Evolutionary conservation across 1,140 invertebrate genomes (phyloP).

Genomic region (Probaryconus sp.): DNA sequence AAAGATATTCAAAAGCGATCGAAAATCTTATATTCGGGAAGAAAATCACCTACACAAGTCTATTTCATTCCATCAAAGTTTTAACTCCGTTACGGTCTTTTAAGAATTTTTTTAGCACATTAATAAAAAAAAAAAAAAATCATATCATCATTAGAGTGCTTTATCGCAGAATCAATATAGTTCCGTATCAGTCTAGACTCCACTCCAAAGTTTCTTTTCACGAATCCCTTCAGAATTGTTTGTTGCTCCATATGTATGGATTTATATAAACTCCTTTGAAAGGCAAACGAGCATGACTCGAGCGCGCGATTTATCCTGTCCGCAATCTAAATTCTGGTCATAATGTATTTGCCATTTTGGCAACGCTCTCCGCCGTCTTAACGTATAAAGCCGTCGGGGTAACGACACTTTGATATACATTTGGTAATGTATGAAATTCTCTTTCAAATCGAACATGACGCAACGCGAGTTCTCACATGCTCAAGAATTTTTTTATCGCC

Average conservation of each 20-base stretch:
- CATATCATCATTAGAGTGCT: constrained; percentile 55
- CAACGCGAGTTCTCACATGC: no score
- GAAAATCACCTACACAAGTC: no score
- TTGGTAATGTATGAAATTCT: not conserved
- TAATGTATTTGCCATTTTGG: constrained; percentile 1
- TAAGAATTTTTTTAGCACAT: no score
- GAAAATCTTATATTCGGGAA: no score
- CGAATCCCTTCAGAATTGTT: constrained; percentile 20
- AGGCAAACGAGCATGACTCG: not conserved
- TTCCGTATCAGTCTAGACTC: constrained; percentile 43
- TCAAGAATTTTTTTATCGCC: no score
- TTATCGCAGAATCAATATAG: constrained; percentile 40
- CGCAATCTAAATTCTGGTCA: not conserved
- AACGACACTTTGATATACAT: not conserved
- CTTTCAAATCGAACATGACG: no score
- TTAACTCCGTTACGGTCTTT: no score
- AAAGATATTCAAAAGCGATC: not conserved
- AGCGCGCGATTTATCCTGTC: not conserved
- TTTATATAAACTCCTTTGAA: constrained; percentile 23
- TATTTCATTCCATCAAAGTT: no score
- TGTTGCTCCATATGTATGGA: constrained; percentile 44
- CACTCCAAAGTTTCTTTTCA: constrained; percentile 25
- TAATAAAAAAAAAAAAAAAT: no score
- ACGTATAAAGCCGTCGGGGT: not conserved
- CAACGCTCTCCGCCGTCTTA: not conserved